Base-by-base conservation (phyloP, 2,113 vertebrate genomes). In the Eptesicus fuscus region DNA sequence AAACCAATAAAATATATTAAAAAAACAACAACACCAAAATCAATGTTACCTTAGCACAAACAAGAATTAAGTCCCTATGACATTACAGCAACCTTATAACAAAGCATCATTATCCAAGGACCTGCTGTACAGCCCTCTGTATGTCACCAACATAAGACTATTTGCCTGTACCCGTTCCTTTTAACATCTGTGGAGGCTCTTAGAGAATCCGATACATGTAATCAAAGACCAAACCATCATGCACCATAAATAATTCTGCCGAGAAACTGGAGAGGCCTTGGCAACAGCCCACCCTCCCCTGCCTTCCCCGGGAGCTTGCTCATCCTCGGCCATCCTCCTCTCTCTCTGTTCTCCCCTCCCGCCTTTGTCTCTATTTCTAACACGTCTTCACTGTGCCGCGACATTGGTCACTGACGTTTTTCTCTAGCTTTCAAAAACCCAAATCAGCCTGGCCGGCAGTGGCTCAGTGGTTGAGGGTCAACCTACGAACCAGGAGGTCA, bases 181-280 rank as follows among this genome's bases (percentile, higher is more conserved):
- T 40, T 42, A 35, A 77, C 87, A 77, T 37, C 93, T 20, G 61
- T 28, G 32, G 67, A 20, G 51, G 82, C 73, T 90, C 93, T 90
- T 14, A 83, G 87, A 90, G 88, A 88, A 85, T 7, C 30, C 92
- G 25, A 14, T 76, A 80, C 40, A 40, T 74, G 93, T 87, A 74
- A 92, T 85, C 93, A 94, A 94, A 95, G 95, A 85, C 77, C 82
- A 69, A 93, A 83, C 88, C 70, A 83, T 93, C 92, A 90, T 74
- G 93, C 30, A 20, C 77, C 92, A 77, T 78, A n/a, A 96, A 86
- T 84, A 88, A 95, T 93, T 88, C 95, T 91, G 94, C 90, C 3
- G 25, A 70, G 96, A 90, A 63, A 49, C 47, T 2, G 37, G 87
- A 94, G 88, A 74, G 71, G 71, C 95, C 88, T 70, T 53, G 95